phyloP scores from a whole-genome alignment of 2,797 vertebrate species.

The Cacajao melanocephalus region DNA sequence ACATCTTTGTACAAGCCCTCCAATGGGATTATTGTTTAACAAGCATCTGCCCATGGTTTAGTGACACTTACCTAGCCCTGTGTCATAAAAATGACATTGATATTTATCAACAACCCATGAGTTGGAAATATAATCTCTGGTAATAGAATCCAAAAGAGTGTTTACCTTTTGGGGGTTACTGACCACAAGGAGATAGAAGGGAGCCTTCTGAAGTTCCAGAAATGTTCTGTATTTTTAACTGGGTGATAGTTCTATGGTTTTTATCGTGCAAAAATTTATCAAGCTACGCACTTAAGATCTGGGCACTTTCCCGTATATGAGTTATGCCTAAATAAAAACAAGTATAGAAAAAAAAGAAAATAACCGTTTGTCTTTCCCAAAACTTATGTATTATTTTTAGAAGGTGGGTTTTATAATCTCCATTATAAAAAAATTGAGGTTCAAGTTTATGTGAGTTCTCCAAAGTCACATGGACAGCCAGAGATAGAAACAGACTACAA shows the following conservation, averaged over 20 bases:
- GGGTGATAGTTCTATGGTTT: neutral
- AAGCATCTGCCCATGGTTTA: neutral
- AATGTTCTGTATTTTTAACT: neutral
- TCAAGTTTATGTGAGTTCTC: neutral
- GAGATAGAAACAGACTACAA: neutral
- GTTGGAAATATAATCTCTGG: neutral
- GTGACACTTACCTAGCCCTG: neutral
- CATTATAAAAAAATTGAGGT: neutral
- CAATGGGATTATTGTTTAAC: neutral
- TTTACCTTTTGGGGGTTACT: neutral
- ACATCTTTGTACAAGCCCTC: neutral
- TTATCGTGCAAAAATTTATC: neutral
- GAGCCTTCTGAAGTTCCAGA: neutral
- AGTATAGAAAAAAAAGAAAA: neutral
- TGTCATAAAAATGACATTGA: neutral
- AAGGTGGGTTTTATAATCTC: neutral
- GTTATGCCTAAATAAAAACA: slow-evolving; percentile 10
- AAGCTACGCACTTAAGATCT: neutral
- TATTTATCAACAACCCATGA: neutral
- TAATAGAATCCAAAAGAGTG: neutral
- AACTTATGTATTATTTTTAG: neutral
- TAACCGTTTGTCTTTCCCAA: neutral
- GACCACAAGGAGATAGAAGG: neutral
- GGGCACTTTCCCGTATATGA: neutral
- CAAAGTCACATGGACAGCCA: neutral